Percentiles rank a stretch among this genome's conserved stretches.
Conservation (phyloP, 2,888 invertebrate species). For the Gastrophysa polygoni region DNA sequence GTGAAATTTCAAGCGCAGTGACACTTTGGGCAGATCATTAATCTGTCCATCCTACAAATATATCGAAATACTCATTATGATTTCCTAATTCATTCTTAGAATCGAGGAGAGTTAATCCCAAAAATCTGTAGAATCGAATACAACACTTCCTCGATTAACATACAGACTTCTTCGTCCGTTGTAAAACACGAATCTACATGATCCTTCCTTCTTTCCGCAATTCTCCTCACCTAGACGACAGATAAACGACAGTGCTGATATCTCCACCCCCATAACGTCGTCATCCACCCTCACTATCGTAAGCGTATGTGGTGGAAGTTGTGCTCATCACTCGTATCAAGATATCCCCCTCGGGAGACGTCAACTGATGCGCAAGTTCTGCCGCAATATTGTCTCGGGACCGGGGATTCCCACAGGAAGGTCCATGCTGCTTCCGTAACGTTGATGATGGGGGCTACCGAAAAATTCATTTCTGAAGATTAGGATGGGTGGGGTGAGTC, state of each 20-base stretch:
- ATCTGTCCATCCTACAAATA: too few relatives aligned
- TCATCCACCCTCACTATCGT: slow-evolving; percentile 8
- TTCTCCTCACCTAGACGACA: not conserved
- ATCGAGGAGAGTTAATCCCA: too few relatives aligned
- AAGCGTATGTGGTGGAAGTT: slow-evolving; percentile 48
- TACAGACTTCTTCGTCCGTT: not conserved
- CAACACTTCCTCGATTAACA: too few relatives aligned
- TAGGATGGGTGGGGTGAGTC: not conserved
- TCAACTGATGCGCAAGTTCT: slow-evolving; percentile 48
- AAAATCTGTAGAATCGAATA: too few relatives aligned
- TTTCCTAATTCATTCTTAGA: too few relatives aligned
- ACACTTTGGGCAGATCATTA: too few relatives aligned
- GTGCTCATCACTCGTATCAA: slow-evolving; percentile 53
- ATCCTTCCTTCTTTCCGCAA: not conserved
- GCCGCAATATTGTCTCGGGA: slow-evolving; percentile 47
- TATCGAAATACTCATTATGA: too few relatives aligned
- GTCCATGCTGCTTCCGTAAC: slow-evolving; percentile 36
- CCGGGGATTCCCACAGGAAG: slow-evolving; percentile 40
- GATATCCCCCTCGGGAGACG: slow-evolving; percentile 48
- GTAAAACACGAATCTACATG: not conserved
- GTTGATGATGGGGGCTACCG: slow-evolving; percentile 23
- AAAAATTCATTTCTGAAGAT: not conserved
- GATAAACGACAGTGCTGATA: not conserved
- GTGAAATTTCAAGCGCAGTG: too few relatives aligned
- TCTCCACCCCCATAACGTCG: slow-evolving; percentile 3